Conservation (phyloP, 2,888 invertebrate genomes). For the Plebejus anna region DNA sequence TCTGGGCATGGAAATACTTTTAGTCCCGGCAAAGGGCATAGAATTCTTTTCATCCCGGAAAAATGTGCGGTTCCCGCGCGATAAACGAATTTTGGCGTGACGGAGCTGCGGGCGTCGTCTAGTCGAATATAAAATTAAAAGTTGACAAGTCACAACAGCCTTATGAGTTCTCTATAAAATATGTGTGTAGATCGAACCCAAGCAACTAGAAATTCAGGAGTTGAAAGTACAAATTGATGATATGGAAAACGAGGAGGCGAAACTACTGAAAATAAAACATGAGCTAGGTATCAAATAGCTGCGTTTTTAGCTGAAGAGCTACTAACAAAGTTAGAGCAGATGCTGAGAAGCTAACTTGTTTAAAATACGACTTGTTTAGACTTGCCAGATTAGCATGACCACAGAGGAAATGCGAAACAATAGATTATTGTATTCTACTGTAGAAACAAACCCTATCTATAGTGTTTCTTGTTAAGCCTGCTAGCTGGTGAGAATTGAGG, state of each 20-base stretch:
- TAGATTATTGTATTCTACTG: too few species aligned
- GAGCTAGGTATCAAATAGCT: constrained; percentile 61
- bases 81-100: too few species aligned
- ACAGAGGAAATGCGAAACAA: neutral
- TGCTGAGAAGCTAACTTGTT: neutral
- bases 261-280: constrained; percentile 77
- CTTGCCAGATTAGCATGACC: neutral
- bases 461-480: too few species aligned
- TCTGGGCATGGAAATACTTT: too few species aligned
- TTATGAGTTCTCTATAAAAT: neutral
- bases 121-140: constrained; percentile 22
- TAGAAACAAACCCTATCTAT: too few species aligned
- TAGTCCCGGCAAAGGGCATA: too few species aligned
- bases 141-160: neutral
- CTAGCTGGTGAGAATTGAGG: too few species aligned
- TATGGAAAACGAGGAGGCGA: constrained; percentile 91
- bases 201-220: constrained; percentile 88
- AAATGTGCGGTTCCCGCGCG: too few species aligned
- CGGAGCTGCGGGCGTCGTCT: too few species aligned
- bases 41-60: too few species aligned
- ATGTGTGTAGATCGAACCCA: constrained; percentile 86
- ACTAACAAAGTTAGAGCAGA: neutral
- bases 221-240: constrained; percentile 89
- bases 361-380: neutral
- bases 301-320: neutral